Base-by-base conservation (phyloP, 37 sponge, comb jelly and placozoan genomes). In the Halichondria panicea region DNA sequence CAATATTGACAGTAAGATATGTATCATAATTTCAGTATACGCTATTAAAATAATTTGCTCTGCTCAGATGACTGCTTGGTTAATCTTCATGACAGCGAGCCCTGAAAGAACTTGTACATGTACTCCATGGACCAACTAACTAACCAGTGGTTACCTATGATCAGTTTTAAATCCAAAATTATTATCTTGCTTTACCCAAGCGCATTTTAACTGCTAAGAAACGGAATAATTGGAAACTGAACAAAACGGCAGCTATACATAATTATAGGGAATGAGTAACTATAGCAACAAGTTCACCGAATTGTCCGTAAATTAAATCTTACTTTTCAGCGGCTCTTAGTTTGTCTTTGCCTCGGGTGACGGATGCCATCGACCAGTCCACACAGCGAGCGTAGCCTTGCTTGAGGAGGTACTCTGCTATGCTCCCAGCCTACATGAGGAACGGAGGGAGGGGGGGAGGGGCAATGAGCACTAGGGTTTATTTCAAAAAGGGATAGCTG, bases 381-480 rank as follows among this genome's bases (percentile, higher is more conserved):
- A 99, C 94, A 83, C 97, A 93, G 11, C 88, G 78, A 57, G 94
- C 99, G 77, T 84, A 88, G 1, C 99, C 99, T 78, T 96, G 94
- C 52, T 66, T 78, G 53, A 99, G 48, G 66, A 99, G 74, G 4
- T 86, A 69, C 80, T 93, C 92, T 22, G 99, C 89, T 37, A 99
- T 99, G 88, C 89, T 96, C 11, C 96, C 78, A 22, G 68, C 68
- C 67, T 78, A 39, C 50, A 68, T 22, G 22, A 38, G 28, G 11
- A 43, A 67, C 5, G 44, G 44, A 67, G 15, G 13, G 9, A n/a
- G n/a, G n/a, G n/a, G n/a, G n/a, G n/a, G n/a, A n/a, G n/a, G n/a
- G n/a, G n/a, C n/a, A n/a, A n/a, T n/a, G n/a, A n/a, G n/a, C n/a
- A n/a, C n/a, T n/a, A n/a, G n/a, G n/a, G n/a, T n/a, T n/a, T n/a